These are phyloP conservation scores for Alauda arvensis DNA, from an alignment of 2,797 vertebrate genomes.

Conservation along the genomic window DNA sequence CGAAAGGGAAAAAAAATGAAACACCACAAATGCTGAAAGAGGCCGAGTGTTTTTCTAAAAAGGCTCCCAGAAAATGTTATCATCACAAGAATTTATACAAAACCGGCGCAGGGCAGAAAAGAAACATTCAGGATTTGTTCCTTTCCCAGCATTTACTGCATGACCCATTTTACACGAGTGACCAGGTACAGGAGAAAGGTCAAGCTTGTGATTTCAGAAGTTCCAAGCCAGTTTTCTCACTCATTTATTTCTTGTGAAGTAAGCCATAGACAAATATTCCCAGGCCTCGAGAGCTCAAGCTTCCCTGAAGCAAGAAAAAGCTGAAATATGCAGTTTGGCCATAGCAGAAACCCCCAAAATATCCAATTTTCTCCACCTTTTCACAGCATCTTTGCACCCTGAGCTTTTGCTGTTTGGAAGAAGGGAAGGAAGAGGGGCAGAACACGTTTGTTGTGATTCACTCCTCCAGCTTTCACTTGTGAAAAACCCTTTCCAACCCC, in stretches of 20 bases:
- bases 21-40: neutral
- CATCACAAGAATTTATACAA: neutral
- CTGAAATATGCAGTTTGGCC: neutral
- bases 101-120: accelerated
- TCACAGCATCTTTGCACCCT: neutral
- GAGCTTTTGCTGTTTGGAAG: neutral
- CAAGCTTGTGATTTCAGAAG: neutral
- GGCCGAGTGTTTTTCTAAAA: neutral
- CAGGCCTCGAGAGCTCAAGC: neutral
- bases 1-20: neutral
- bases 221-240: neutral
- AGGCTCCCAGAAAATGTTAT: neutral
- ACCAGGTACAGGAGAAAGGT: neutral
- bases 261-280: neutral
- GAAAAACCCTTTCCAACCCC: neutral
- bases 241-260: neutral
- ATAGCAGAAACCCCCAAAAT: neutral
- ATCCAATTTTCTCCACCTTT: neutral
- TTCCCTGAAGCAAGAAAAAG: neutral
- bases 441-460: neutral
- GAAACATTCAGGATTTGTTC: neutral
- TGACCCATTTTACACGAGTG: neutral
- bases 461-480: neutral
- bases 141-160: neutral
- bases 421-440: neutral